phyloP scores from a whole-genome alignment of 2,888 invertebrate species.

The Alentia gelatinosa region DNA sequence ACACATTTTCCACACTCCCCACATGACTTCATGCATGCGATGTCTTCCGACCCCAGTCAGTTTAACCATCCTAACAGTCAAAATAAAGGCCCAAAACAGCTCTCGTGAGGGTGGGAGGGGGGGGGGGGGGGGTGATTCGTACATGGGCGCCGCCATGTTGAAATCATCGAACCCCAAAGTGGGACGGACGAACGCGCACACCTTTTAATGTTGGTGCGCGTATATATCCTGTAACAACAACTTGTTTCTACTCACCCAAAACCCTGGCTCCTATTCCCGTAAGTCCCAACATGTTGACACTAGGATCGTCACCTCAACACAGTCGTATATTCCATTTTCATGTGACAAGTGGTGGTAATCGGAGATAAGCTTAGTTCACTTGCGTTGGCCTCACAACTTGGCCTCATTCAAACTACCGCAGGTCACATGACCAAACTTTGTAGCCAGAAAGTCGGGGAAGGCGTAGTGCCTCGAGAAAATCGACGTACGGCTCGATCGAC shows the following conservation, averaged over 20 bases:
- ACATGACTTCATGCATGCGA: too few relatives aligned
- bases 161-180: background rate
- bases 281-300: background rate
- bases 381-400: background rate
- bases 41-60: too few relatives aligned
- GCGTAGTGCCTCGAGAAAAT: background rate
- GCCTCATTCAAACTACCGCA: background rate
- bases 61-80: too few relatives aligned
- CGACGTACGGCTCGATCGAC: background rate
- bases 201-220: background rate
- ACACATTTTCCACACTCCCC: too few relatives aligned
- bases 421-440: slow-evolving; percentile 12
- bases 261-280: background rate
- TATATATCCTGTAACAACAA: background rate
- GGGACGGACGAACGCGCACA: background rate
- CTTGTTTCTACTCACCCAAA: background rate
- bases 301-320: background rate
- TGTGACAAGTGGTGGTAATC: background rate
- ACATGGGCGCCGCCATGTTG: slow-evolving; percentile 14
- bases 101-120: background rate
- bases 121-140: background rate
- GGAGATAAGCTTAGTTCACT: background rate
- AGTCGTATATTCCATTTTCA: background rate
- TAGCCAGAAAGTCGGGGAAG: background rate
- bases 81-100: too few relatives aligned